Evolutionary conservation across 2,888 invertebrate species (phyloP).

Genomic region (Cantharis rustica): DNA sequence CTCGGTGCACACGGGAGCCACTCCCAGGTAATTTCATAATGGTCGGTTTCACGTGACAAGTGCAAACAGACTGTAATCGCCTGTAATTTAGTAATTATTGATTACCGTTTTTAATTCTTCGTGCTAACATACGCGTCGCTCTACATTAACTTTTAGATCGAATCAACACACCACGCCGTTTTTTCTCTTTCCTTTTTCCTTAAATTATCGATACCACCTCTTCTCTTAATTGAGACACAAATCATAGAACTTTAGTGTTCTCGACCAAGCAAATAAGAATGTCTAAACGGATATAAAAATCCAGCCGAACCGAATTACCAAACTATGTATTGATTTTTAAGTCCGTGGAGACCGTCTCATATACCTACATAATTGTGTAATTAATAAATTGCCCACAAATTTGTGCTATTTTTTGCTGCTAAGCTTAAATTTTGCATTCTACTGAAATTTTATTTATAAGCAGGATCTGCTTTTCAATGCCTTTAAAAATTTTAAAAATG

Average conservation of each 20-base stretch:
- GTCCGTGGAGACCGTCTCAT: background rate
- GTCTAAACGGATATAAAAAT: background rate
- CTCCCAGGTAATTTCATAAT: slow-evolving; percentile 55
- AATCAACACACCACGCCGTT: background rate
- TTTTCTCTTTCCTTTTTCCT: background rate
- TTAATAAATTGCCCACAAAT: background rate
- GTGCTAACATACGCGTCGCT: slow-evolving; percentile 36
- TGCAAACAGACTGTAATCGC: slow-evolving; percentile 55
- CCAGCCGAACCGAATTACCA: background rate
- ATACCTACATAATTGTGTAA: background rate
- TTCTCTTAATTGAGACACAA: background rate
- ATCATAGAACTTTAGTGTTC: background rate
- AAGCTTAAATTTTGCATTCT: too few relatives aligned
- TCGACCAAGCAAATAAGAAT: background rate
- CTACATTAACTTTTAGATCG: background rate
- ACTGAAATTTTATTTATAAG: too few relatives aligned
- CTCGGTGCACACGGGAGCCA: slow-evolving; percentile 37
- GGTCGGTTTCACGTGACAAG: slow-evolving; percentile 55
- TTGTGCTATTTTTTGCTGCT: too few relatives aligned
- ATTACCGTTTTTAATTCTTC: slow-evolving; percentile 48
- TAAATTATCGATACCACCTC: background rate
- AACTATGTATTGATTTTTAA: background rate
- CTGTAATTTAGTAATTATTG: slow-evolving; percentile 54
- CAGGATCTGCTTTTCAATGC: too few relatives aligned
- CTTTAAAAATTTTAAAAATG: too few relatives aligned